A percentile compares a stretch with the other conserved stretches of the same genome.
phyloP scores from a whole-genome alignment of 2,797 vertebrate species.

The Acrocephalus scirpaceus region DNA sequence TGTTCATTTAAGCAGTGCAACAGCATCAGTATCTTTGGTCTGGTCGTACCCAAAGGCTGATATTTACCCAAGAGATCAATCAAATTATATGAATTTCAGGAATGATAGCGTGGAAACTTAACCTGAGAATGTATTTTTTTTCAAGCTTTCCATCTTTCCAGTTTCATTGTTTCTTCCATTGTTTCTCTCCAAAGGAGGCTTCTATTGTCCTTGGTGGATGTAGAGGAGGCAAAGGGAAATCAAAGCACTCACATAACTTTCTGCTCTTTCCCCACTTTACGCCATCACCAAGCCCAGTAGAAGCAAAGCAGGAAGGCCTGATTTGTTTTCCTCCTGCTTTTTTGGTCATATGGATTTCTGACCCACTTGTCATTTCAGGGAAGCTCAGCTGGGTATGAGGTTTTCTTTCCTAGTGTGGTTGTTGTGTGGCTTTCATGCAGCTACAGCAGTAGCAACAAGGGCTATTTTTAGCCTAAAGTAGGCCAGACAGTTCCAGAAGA shows the following conservation, averaged over 20 bases:
- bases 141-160: background rate
- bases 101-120: background rate
- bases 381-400: background rate
- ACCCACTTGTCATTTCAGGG: background rate
- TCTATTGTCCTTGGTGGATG: background rate
- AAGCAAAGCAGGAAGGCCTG: background rate
- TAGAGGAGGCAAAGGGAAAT: background rate
- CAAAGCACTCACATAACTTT: background rate
- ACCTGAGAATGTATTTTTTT: background rate
- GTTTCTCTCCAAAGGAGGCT: background rate
- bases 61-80: background rate
- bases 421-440: slow-evolving; percentile 14
- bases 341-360: background rate
- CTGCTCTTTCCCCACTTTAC: background rate
- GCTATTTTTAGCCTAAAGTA: slow-evolving; percentile 73
- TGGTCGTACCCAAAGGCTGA: background rate
- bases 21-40: background rate
- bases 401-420: slow-evolving; percentile 2
- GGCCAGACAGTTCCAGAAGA: slow-evolving; percentile 53
- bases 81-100: background rate
- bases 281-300: background rate
- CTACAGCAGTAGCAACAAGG: slow-evolving; percentile 16
- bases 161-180: background rate
- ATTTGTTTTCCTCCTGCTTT: background rate
- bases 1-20: background rate